Base-by-base conservation (phyloP, 2,888 invertebrate species). In the Carterocephalus palaemon region DNA sequence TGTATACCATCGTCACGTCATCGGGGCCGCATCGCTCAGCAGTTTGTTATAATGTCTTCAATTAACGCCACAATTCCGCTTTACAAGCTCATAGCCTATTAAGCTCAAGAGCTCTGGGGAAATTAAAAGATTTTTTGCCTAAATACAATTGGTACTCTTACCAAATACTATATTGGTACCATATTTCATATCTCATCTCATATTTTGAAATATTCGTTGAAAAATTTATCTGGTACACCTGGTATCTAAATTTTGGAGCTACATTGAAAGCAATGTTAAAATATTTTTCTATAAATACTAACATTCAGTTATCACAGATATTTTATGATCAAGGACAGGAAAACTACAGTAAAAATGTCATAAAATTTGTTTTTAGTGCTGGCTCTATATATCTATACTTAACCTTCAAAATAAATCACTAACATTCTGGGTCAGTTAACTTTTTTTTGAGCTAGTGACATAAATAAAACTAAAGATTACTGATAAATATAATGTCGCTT, bases 121-220 rank as follows among this genome's bases (percentile, higher is more conserved):
- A 43, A 43, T 43, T 34, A 17, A 10, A 33, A 33, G 13, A 20
- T 43, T 29, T 12, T 43, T 9, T 28, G 9, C 12, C 16, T 29
- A 26, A 34, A 26, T 4, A 31, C 22, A 15, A 31, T 31, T 36
- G 17, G 37, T 23, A 31, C n/a, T n/a, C n/a, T n/a, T 22, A 16
- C n/a, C 9, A 43, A 36, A 22, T 43, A 36, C 31, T 43, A 31
- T 31, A 43, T 43, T 37, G 36, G 17, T 23, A 23, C 5, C 28
- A 37, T 43, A 36, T 43, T 37, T 43, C 36, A 43, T 37, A 16
- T 17, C 40, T 31, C 22, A 8, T 15, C 28, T 29, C 10, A 24
- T 15, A 4, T 19, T 13, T 6, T 29, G 19, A 22, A 43, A 43
- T 43, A 43, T 43, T 37, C 17, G 12, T 23, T 9, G 23, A 43